Percentiles rank a stretch among this genome's conserved stretches.
Conservation (phyloP, 2,888 invertebrate species). For the Drosophila mercatorum region DNA sequence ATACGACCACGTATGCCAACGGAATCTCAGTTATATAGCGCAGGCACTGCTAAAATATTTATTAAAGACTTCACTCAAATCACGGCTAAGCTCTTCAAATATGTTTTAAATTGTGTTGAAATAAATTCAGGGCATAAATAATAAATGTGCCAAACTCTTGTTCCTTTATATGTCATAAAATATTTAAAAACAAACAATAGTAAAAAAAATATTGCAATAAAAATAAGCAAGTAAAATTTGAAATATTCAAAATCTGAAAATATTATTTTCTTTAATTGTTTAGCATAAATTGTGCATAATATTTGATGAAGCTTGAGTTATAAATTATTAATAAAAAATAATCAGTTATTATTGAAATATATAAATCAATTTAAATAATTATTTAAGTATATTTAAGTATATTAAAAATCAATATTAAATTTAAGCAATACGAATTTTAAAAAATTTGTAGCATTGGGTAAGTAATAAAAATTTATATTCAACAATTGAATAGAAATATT, state of each 20-base stretch:
- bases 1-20: constrained; percentile 1
- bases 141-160: background rate
- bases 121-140: background rate
- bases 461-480: no score
- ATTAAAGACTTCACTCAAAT: constrained; percentile 10
- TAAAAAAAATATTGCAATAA: background rate
- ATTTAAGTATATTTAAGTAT: no score
- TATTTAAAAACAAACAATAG: background rate
- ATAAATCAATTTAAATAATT: no score
- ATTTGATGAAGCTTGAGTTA: background rate
- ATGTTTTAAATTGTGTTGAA: background rate
- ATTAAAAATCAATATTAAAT: no score
- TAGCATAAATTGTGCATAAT: background rate
- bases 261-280: background rate
- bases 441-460: no score
- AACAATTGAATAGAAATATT: no score
- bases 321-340: background rate
- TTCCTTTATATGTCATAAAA: background rate
- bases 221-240: background rate
- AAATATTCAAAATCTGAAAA: background rate
- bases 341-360: no score
- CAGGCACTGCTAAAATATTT: constrained; percentile 24
- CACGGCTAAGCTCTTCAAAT: background rate
- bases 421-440: no score
- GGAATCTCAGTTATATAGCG: background rate